These are phyloP conservation scores for Cabera pusaria DNA, from an alignment of 2,888 invertebrate species.

Conservation along the genomic window DNA sequence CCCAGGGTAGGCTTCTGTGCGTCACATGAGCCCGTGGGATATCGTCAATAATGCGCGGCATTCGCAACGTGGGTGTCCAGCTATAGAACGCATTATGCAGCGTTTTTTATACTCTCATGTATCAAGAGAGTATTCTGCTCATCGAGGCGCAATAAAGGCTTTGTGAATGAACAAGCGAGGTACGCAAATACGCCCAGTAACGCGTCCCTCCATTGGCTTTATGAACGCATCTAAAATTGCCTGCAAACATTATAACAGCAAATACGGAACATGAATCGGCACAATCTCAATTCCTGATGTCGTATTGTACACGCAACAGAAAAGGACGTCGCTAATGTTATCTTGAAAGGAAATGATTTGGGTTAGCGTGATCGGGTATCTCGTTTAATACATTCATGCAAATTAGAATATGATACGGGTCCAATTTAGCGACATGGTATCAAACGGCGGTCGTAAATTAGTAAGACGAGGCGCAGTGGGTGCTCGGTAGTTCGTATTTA, in stretches of 20 bases:
- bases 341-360: slow-evolving; percentile 18
- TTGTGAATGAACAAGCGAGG: slow-evolving; percentile 64
- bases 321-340: slow-evolving; percentile 12
- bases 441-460: slow-evolving; percentile 44
- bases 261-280: slow-evolving; percentile 6
- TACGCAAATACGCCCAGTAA: slow-evolving; percentile 58
- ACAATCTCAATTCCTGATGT: slow-evolving; percentile 13
- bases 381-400: slow-evolving; percentile 23
- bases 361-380: slow-evolving; percentile 17
- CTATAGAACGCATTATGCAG: slow-evolving; percentile 60
- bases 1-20: slow-evolving; percentile 68
- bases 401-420: slow-evolving; percentile 22
- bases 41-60: slow-evolving; percentile 60
- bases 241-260: slow-evolving; percentile 21
- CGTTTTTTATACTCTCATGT: slow-evolving; percentile 61
- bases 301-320: slow-evolving; percentile 12
- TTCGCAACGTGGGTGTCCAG: slow-evolving; percentile 78
- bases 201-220: slow-evolving; percentile 42
- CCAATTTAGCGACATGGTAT: slow-evolving; percentile 25
- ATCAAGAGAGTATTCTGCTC: slow-evolving; percentile 51
- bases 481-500: slow-evolving; percentile 25
- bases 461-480: slow-evolving; percentile 41
- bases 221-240: slow-evolving; percentile 41
- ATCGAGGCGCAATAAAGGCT: slow-evolving; percentile 60
- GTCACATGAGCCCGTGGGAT: slow-evolving; percentile 77